Base-by-base conservation (phyloP, 2,888 invertebrate genomes). In the Proisotoma minuta region DNA sequence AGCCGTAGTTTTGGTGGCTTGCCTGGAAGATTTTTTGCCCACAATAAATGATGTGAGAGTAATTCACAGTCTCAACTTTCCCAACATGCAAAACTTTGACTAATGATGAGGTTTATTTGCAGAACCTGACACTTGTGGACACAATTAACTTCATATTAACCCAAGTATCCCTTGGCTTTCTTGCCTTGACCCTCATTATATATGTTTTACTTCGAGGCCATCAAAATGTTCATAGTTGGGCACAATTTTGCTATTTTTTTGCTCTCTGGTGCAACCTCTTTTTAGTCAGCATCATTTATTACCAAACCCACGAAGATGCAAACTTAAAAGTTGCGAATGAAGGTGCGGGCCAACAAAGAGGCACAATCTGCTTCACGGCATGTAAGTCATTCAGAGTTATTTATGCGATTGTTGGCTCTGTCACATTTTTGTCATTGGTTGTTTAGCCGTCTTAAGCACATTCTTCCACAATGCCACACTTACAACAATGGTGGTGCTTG, bases 401-500 rank as follows among this genome's bases (percentile, higher is more conserved):
- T 56, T 34, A 15, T 10, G 34, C 34, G 8, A 34, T 10, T 34
- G 34, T 15, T 34, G 8, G 3, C 3, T 24, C 51, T 22, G 24
- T 18, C 12, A 53, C 4, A 24, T 53, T 28, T 47, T 49, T 54
- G 18, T 29, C 5, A 4, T 56, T 53, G 2, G 3, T 15, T 18
- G 22, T n/a, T 56, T 49, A 67, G 66, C 66, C 10, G 66, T 67
- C 4, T 27, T 67, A 0, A 63, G 66, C 23, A 64, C 66, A 1
- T 67, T 67, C 43, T 63, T 67, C 27, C 66, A 67, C 50, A 67
- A 67, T 28, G 66, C 66, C 4, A 63, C 66, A 5, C 63, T 64
- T 22, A 67, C 66, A 23, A 67, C 63, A 1, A 54, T 63, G 22
- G 64, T 67, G 18, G 66, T 63, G 18, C 48, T 67, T 2, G 62